A percentile compares a stretch with the other conserved stretches of the same genome.
Conservation (phyloP, 2,888 invertebrate genomes). For the Heliconius sara region DNA sequence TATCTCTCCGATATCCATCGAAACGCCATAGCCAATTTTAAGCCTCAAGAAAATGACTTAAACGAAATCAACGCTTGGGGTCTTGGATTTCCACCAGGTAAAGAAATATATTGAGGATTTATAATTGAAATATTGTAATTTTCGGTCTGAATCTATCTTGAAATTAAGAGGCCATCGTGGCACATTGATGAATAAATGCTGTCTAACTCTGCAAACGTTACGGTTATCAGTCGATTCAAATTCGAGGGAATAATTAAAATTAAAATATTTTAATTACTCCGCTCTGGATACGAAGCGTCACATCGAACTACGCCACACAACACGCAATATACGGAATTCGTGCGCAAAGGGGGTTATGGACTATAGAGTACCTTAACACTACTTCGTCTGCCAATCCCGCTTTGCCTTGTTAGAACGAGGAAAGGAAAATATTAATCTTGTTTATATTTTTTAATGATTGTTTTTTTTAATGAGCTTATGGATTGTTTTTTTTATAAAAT, state of each 20-base stretch:
- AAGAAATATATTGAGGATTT: constrained; percentile 9
- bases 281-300: background rate
- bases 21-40: constrained; percentile 84
- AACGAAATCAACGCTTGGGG: constrained; percentile 87
- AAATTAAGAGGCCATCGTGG: no score
- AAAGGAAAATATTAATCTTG: no score
- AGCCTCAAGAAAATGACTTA: constrained; percentile 79
- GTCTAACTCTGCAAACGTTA: no score
- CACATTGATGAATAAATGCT: no score
- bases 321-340: background rate
- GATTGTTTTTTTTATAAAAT: no score
- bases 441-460: no score
- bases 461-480: no score
- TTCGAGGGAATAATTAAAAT: background rate
- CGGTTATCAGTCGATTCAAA: no score
- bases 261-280: background rate
- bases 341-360: background rate
- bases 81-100: constrained; percentile 81
- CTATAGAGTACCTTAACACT: background rate
- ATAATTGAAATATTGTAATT: background rate
- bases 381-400: background rate
- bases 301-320: background rate
- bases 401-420: background rate
- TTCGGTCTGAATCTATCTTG: background rate
- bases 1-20: constrained; percentile 85